A percentile compares a stretch with the other conserved stretches of the same genome.
Conservation (phyloP, 2,888 invertebrate species). For the Acrobasis consociella region DNA sequence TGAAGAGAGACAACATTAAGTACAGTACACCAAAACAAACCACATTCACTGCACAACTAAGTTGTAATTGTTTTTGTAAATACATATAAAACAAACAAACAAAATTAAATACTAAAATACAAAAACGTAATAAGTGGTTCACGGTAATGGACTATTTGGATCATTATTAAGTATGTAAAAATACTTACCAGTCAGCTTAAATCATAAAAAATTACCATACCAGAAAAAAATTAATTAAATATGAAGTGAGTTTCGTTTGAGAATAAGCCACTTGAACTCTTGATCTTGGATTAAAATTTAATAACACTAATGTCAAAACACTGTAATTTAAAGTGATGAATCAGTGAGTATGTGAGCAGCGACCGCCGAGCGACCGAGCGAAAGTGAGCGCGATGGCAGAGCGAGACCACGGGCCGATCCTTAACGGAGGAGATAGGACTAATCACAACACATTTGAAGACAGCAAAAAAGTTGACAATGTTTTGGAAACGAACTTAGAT, state of each 20-base stretch:
- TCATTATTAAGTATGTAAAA: too few species aligned
- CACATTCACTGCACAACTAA: too few species aligned
- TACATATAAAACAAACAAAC: too few species aligned
- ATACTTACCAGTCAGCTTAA: too few species aligned
- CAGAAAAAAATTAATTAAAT: not conserved
- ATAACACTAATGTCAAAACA: constrained; percentile 24
- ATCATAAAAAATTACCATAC: not conserved
- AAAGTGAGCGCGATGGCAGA: constrained; percentile 15
- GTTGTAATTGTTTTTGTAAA: too few species aligned
- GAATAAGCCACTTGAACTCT: constrained; percentile 11
- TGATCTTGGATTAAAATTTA: constrained; percentile 16
- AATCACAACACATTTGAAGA: not conserved
- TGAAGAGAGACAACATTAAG: too few species aligned
- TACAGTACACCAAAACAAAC: too few species aligned
- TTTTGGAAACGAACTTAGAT: not conserved
- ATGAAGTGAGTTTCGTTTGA: not conserved
- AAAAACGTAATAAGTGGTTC: too few species aligned
- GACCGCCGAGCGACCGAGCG: too few species aligned
- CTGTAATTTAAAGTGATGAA: constrained; percentile 2
- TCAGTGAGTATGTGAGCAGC: constrained; percentile 19
- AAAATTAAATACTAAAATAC: too few species aligned
- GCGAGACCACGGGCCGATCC: not conserved
- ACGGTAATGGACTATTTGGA: too few species aligned
- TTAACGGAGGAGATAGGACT: not conserved
- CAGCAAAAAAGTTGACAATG: not conserved